phyloP scores from a whole-genome alignment of 2,797 vertebrate genomes.

The Botia almorhae region DNA sequence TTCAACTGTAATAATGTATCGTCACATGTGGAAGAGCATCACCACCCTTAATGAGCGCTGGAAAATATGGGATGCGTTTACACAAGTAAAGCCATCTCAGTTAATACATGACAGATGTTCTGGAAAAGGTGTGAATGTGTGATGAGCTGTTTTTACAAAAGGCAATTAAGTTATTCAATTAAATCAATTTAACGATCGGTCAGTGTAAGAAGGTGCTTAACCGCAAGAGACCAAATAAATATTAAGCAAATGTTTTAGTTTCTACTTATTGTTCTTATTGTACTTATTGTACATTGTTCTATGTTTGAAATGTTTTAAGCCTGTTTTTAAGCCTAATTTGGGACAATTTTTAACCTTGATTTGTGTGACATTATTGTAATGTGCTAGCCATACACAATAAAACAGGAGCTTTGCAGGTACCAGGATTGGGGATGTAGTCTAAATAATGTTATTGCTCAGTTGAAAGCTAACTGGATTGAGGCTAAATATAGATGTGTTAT shows the following conservation, averaged over 20 bases:
- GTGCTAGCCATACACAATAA: too few relatives aligned
- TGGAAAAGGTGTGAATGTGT: conserved; percentile 68
- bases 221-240: not conserved
- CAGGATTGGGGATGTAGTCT: too few relatives aligned
- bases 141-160: not conserved
- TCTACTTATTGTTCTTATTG: too few relatives aligned
- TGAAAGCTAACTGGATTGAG: too few relatives aligned
- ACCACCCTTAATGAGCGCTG: conserved; percentile 51
- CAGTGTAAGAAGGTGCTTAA: not conserved
- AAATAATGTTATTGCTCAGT: too few relatives aligned
- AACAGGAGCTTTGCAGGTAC: too few relatives aligned
- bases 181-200: not conserved
- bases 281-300: too few relatives aligned
- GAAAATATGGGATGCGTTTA: conserved; percentile 58
- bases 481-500: too few relatives aligned
- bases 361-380: too few relatives aligned
- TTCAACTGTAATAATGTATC: conserved; percentile 56
- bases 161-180: not conserved
- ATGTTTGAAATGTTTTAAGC: too few relatives aligned
- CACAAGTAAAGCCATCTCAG: conserved; percentile 63
- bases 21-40: conserved; percentile 57
- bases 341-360: too few relatives aligned
- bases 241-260: not conserved
- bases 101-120: conserved; percentile 74
- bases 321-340: too few relatives aligned